Evolutionary conservation across 2,797 vertebrate genomes (phyloP).

Genomic region (Sebastes vulpes): DNA sequence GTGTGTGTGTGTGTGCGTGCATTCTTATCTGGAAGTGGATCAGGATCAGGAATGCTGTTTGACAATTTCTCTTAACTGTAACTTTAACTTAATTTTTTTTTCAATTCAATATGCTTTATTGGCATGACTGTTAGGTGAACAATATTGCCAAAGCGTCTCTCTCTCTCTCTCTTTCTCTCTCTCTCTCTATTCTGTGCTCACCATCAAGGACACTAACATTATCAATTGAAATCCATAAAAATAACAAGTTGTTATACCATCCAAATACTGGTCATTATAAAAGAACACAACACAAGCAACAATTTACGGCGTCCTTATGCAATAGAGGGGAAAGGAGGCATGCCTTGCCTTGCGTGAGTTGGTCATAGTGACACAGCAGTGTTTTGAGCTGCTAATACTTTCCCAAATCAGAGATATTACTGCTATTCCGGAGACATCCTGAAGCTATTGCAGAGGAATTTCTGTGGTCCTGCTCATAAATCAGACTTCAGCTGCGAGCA

Average conservation of each 20-base stretch:
- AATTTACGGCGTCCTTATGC: background rate
- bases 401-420: conserved; percentile 73
- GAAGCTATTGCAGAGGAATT: conserved; percentile 82
- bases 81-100: no score
- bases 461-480: conserved; percentile 74
- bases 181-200: background rate
- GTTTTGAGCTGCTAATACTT: conserved; percentile 73
- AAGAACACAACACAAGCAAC: background rate
- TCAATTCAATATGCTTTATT: no score
- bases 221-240: background rate
- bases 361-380: conserved; percentile 43
- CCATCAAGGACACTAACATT: background rate
- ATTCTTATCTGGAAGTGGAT: background rate
- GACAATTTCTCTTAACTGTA: background rate
- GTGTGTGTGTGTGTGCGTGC: background rate
- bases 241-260: background rate
- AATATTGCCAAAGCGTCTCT: no score
- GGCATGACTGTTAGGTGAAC: no score
- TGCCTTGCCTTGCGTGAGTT: conserved; percentile 46
- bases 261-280: background rate
- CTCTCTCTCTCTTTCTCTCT: no score
- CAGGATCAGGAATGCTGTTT: conserved; percentile 1
- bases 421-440: conserved; percentile 74
- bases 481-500: conserved; percentile 63
- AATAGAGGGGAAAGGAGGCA: background rate